These are phyloP conservation scores for Tortrix viridana DNA, from an alignment of 2,888 invertebrate species.

Conservation along the genomic window DNA sequence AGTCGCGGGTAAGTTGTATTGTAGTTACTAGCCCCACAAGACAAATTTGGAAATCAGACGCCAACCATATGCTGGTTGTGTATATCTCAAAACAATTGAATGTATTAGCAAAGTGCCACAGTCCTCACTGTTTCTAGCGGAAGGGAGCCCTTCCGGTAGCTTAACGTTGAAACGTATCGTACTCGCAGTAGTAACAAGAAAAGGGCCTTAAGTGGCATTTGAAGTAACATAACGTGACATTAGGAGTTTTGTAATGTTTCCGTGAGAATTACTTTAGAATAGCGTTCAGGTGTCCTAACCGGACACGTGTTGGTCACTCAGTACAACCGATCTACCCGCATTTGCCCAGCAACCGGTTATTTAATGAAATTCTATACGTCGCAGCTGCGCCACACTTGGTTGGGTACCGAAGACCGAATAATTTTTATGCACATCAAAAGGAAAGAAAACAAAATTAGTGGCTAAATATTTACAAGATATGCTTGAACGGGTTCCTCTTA, in stretches of 20 bases:
- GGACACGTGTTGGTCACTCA: constrained; percentile 56
- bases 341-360: constrained; percentile 74
- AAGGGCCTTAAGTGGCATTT: constrained; percentile 60
- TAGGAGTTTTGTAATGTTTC: constrained; percentile 56
- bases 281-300: constrained; percentile 63
- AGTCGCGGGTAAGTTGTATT: too few species aligned
- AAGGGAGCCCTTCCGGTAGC: too few species aligned
- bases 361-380: constrained; percentile 78
- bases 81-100: too few species aligned
- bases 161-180: too few species aligned
- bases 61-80: too few species aligned
- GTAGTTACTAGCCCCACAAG: too few species aligned
- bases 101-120: too few species aligned
- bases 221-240: constrained; percentile 61
- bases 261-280: constrained; percentile 70
- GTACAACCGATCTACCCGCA: constrained; percentile 72
- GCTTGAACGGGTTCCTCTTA: constrained; percentile 19
- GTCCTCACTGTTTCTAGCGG: too few species aligned
- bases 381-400: constrained; percentile 75
- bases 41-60: too few species aligned
- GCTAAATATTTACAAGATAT: background rate
- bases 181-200: background rate
- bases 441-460: constrained; percentile 25
- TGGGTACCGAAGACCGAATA: constrained; percentile 62
- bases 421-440: constrained; percentile 49